Evolutionary conservation across 2,797 vertebrate species (phyloP).

Genomic region (Meda fulgida): DNA sequence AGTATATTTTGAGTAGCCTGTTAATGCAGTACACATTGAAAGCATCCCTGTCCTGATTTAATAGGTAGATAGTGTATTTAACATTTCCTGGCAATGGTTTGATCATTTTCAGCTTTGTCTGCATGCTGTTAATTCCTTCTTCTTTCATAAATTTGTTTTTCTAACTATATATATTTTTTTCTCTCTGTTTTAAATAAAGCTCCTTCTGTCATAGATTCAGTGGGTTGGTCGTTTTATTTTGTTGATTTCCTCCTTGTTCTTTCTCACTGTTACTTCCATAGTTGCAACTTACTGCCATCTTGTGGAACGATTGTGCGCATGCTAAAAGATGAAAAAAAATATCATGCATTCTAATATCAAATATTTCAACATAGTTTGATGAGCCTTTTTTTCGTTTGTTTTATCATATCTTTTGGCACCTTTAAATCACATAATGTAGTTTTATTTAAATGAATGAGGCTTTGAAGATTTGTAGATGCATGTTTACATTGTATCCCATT

Average conservation of each 20-base stretch:
- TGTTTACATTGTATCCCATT: background rate
- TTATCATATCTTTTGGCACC: background rate
- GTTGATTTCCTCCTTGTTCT: slow-evolving; percentile 48
- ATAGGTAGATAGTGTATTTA: background rate
- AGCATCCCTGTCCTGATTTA: background rate
- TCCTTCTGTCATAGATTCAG: slow-evolving; percentile 47
- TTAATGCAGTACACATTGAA: slow-evolving; percentile 4
- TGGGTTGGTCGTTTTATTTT: slow-evolving; percentile 54
- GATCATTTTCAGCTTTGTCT: slow-evolving; percentile 37
- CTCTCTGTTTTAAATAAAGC: slow-evolving; percentile 51
- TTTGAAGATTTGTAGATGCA: background rate
- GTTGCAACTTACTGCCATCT: slow-evolving; percentile 21
- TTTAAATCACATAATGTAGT: background rate
- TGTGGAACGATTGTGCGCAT: background rate
- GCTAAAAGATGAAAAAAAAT: background rate
- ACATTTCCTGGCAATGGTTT: slow-evolving; percentile 1
- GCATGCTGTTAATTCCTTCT: slow-evolving; percentile 39
- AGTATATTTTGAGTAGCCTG: background rate
- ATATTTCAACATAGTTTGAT: background rate
- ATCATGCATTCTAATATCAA: background rate
- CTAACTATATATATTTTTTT: slow-evolving; percentile 26
- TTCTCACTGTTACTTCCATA: slow-evolving; percentile 26
- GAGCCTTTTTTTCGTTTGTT: background rate
- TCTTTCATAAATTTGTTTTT: slow-evolving; percentile 30
- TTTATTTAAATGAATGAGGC: background rate